Evolutionary conservation across 2,888 invertebrate species (phyloP), one percentile per base, ranked within the genome.

Genomic region (Erannis defoliaria): DNA sequence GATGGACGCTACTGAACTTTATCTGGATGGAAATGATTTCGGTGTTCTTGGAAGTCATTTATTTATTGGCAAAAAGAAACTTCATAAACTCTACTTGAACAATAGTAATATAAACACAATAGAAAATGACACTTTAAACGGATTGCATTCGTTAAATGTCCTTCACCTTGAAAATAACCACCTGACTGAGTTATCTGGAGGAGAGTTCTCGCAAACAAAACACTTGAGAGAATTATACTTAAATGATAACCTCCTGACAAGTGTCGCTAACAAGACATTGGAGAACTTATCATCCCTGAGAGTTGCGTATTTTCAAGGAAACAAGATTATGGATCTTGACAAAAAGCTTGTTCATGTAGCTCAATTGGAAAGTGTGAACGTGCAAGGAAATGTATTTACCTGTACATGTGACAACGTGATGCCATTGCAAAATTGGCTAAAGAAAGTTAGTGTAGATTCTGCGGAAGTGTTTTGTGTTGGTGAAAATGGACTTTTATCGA

Each of bases 1-100:
- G 0, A 97, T 97, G 96, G 97, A 97, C 84, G 97, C 97, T 26
- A 97, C 97, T 37, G 96, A 97, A 86, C 95, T 97, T 57, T 97
- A 97, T 85, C 94, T 98, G 62, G 97, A 97, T 82, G 97, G 97
- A 14, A 97, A 97, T 83, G 94, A 96, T 77, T 94, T 97, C 69
- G 94, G 95, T 16, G 94, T 95, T 51, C 93, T 98, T 26, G 95
- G 95, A 59, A 96, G 96, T 82, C 97, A 97, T 86, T 94, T 96
- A 72, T 97, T 98, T 85, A 96, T 97, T 75, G 97, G 97, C 5
- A 96, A 97, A 85, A 96, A 96, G 83, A 96, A 96, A 80, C 91
- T 97, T 67, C 95, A 96, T 78, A 95, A 96, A 71, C 93, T 97
- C 48, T 97, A 94, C 84, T 91, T 97, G 58, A 97, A 97, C 82